phyloP scores from a whole-genome alignment of 2,797 vertebrate genomes.

The Taeniopygia guttata region DNA sequence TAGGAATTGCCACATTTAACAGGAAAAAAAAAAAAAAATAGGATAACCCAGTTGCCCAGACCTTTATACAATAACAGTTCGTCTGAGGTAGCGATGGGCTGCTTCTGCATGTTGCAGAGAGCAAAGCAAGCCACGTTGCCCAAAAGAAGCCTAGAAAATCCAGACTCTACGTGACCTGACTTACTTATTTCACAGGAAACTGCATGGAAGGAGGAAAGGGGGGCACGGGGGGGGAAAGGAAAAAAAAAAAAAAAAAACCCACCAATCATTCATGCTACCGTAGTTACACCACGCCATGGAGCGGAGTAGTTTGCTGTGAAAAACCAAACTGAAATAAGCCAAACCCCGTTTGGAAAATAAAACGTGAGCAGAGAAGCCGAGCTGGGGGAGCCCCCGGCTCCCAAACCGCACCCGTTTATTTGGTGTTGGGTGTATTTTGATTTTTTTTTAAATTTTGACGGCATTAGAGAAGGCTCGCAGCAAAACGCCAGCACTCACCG shows the following conservation, averaged over 20 bases:
- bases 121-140: constrained; percentile 73
- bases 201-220: constrained; percentile 70
- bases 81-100: constrained; percentile 31
- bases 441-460: background rate
- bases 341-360: background rate
- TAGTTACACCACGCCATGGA: constrained; percentile 73
- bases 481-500: constrained; percentile 79
- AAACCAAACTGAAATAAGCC: constrained; percentile 59
- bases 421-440: background rate
- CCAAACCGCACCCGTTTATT: background rate
- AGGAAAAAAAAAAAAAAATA: background rate
- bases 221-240: background rate
- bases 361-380: background rate
- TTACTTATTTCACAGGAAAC: constrained; percentile 81
- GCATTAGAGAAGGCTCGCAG: background rate
- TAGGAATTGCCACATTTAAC: constrained; percentile 28
- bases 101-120: constrained; percentile 61
- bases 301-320: constrained; percentile 58
- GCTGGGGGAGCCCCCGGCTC: background rate
- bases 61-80: constrained; percentile 34
- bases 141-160: constrained; percentile 78
- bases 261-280: constrained; percentile 81
- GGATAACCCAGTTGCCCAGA: background rate
- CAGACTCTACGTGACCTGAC: constrained; percentile 85
- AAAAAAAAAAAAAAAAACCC: background rate